Percentiles rank a stretch among this genome's conserved stretches.
phyloP scores from a whole-genome alignment of 2,113 vertebrate species.

The Ciconia boyciana region DNA sequence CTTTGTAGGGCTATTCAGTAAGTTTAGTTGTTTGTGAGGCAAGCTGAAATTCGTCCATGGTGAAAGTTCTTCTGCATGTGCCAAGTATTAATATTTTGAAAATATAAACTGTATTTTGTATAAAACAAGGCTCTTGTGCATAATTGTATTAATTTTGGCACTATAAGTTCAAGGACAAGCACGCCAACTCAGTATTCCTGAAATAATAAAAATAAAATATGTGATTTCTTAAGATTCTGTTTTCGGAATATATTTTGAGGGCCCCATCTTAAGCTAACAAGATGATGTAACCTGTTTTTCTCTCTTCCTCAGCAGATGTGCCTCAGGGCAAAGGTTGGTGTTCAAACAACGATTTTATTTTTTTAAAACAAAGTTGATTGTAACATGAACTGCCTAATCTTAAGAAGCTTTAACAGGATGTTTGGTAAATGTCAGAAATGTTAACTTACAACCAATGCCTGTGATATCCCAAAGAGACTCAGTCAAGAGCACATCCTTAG shows the following conservation, averaged over 20 bases:
- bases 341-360: slow-evolving; percentile 49
- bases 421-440: slow-evolving; percentile 25
- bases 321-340: slow-evolving; percentile 53
- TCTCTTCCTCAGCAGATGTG: slow-evolving; percentile 49
- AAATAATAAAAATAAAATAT: slow-evolving; percentile 58
- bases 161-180: background rate
- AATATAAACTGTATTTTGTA: slow-evolving; percentile 21
- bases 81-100: slow-evolving; percentile 36
- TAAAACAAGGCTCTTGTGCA: slow-evolving; percentile 16
- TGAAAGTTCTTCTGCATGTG: background rate
- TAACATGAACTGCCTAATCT: slow-evolving; percentile 43
- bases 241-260: slow-evolving; percentile 35
- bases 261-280: slow-evolving; percentile 49
- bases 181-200: slow-evolving; percentile 44
- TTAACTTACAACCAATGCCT: slow-evolving; percentile 8
- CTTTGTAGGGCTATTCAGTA: background rate
- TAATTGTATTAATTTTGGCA: slow-evolving; percentile 54
- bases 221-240: slow-evolving; percentile 53
- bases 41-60: slow-evolving; percentile 28
- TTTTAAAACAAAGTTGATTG: slow-evolving; percentile 39
- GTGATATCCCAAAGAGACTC: background rate
- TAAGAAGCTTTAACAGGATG: slow-evolving; percentile 30
- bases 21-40: background rate
- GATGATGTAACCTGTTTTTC: slow-evolving; percentile 59
- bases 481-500: background rate